A percentile compares a stretch with the other conserved stretches of the same genome.
phyloP scores from a whole-genome alignment of 2,888 invertebrate species.

The Eueremaeus valkanovi region DNA sequence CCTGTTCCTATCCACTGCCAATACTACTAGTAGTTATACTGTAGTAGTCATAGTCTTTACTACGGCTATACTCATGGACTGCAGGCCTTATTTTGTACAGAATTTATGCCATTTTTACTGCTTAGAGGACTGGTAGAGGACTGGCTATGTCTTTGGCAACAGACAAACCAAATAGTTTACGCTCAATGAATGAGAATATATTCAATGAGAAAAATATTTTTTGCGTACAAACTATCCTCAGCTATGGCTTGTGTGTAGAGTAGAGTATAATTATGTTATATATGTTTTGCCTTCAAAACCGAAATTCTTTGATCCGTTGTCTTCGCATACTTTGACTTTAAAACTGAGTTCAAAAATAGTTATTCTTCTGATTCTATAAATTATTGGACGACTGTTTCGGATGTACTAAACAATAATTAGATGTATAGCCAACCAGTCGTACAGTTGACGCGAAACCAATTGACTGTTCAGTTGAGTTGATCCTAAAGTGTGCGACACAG shows the following conservation, averaged over 20 bases:
- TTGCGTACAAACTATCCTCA: neutral
- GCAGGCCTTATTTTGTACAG: neutral
- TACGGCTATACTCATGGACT: no score
- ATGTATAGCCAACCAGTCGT: neutral
- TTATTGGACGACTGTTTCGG: neutral
- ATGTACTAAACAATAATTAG: neutral
- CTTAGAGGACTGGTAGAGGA: no score
- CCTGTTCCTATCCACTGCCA: no score
- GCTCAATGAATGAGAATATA: slow-evolving; percentile 21
- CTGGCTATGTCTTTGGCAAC: neutral
- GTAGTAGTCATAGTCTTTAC: no score
- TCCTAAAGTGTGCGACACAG: neutral
- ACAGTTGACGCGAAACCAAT: neutral
- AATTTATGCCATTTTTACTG: no score
- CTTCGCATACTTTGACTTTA: neutral
- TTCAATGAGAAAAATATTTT: neutral
- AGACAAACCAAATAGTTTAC: neutral
- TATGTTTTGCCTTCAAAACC: neutral
- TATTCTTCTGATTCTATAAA: neutral
- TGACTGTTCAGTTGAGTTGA: neutral
- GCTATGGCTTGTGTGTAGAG: neutral
- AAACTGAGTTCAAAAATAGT: neutral
- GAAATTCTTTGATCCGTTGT: neutral
- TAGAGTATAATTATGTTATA: slow-evolving; percentile 27
- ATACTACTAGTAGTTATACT: no score